Evolutionary conservation across 2,797 vertebrate species (phyloP).

Genomic region (Sebastes trivittatus): DNA sequence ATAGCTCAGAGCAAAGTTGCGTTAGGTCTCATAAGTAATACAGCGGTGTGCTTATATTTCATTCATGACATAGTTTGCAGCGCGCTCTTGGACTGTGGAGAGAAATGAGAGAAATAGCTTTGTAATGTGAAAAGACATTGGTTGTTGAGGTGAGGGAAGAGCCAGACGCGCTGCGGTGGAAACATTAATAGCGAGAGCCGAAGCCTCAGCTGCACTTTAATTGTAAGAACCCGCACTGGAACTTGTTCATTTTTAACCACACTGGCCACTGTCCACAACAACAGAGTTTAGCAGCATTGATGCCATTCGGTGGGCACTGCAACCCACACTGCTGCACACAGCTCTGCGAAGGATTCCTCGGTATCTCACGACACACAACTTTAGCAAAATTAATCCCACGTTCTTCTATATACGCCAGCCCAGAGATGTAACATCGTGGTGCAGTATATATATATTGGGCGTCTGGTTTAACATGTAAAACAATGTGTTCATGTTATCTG

Average conservation of each 20-base stretch:
- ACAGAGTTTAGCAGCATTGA: neutral
- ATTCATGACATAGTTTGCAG: constrained; percentile 76
- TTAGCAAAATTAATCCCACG: neutral
- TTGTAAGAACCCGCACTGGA: neutral
- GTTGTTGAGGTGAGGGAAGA: constrained; percentile 62
- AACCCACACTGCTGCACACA: constrained; percentile 8
- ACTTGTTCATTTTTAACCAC: constrained; percentile 23
- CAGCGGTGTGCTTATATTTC: constrained; percentile 76
- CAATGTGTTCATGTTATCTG: constrained; percentile 40
- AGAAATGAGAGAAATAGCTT: constrained; percentile 63
- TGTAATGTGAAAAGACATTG: constrained; percentile 69
- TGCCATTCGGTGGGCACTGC: constrained; percentile 24
- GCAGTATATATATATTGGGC: neutral
- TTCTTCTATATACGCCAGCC: constrained; percentile 16
- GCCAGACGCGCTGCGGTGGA: constrained; percentile 38
- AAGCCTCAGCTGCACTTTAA: constrained; percentile 27
- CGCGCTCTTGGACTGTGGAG: constrained; percentile 35
- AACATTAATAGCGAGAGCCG: constrained; percentile 24
- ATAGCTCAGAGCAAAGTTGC: constrained; percentile 76
- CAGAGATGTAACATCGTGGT: neutral
- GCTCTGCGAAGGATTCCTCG: neutral
- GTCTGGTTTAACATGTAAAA: constrained; percentile 23
- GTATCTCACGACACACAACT: neutral
- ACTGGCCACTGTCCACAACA: neutral
- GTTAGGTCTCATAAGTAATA: constrained; percentile 79